Evolutionary conservation across 2,797 vertebrate species (phyloP).

Genomic region (Lemur catta): DNA sequence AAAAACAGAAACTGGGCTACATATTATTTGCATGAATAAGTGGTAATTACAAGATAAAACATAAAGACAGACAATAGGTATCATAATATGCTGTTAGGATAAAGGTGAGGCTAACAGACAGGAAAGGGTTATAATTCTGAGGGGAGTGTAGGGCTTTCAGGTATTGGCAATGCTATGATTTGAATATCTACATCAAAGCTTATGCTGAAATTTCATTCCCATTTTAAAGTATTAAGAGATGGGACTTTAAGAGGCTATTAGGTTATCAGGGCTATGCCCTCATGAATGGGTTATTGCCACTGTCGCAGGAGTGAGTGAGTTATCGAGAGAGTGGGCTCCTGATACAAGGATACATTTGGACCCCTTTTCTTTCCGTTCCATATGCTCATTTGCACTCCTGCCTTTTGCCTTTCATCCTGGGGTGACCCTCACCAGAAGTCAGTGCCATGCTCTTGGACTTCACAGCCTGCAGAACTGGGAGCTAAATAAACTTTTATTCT

Average conservation of each 20-base stretch:
- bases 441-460: neutral
- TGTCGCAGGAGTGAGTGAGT: neutral
- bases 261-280: neutral
- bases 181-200: neutral
- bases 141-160: neutral
- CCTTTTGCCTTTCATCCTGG: neutral
- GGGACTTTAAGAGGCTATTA: neutral
- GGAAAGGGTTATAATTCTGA: neutral
- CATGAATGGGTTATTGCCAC: neutral
- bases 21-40: neutral
- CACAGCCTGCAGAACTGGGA: neutral
- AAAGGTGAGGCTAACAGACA: neutral
- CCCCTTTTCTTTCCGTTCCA: neutral
- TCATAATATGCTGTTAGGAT: no score
- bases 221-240: neutral
- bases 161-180: neutral
- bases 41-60: neutral
- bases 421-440: neutral
- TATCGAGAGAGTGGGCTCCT: neutral
- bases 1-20: neutral
- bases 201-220: neutral
- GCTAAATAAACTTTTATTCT: neutral
- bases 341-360: neutral
- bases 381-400: neutral
- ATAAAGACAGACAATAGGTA: neutral